A percentile compares a stretch with the other conserved stretches of the same genome.
phyloP scores from a whole-genome alignment of 2,797 vertebrate genomes.

The Aphelocoma californica region DNA sequence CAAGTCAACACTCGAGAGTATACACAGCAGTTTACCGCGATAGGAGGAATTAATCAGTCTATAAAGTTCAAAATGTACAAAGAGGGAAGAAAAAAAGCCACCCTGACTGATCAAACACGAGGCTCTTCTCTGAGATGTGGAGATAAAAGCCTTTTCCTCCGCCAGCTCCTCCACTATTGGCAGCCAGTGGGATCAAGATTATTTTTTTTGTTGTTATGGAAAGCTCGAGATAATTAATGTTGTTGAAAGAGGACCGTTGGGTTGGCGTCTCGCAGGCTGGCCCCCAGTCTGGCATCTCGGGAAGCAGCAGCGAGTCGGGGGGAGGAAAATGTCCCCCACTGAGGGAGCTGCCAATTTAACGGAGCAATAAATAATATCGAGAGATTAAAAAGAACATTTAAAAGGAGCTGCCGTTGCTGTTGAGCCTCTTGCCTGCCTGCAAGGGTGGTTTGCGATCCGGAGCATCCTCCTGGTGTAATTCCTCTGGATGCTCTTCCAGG shows the following conservation, averaged over 20 bases:
- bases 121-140: conserved; percentile 67
- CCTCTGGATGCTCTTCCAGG: background rate
- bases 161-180: conserved; percentile 74
- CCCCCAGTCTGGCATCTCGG: conserved; percentile 79
- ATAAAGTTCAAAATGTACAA: conserved; percentile 73
- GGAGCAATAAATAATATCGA: conserved; percentile 72
- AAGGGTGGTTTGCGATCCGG: rapidly evolving
- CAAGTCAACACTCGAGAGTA: conserved; percentile 67
- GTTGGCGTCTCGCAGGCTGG: conserved; percentile 81
- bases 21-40: conserved; percentile 65
- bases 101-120: conserved; percentile 73
- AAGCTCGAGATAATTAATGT: conserved; percentile 85
- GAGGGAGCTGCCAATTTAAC: conserved; percentile 67
- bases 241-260: conserved; percentile 80
- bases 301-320: conserved; percentile 68
- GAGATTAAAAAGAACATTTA: conserved; percentile 58
- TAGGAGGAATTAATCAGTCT: conserved; percentile 77
- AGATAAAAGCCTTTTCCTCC: conserved; percentile 79
- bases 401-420: conserved; percentile 2
- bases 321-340: conserved; percentile 37
- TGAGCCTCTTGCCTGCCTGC: background rate
- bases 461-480: rapidly evolving
- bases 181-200: conserved; percentile 78
- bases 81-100: conserved; percentile 20
- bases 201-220: conserved; percentile 77